These are phyloP conservation scores for Colaptes auratus DNA, from an alignment of 2,113 vertebrate genomes.

Conservation along the genomic window DNA sequence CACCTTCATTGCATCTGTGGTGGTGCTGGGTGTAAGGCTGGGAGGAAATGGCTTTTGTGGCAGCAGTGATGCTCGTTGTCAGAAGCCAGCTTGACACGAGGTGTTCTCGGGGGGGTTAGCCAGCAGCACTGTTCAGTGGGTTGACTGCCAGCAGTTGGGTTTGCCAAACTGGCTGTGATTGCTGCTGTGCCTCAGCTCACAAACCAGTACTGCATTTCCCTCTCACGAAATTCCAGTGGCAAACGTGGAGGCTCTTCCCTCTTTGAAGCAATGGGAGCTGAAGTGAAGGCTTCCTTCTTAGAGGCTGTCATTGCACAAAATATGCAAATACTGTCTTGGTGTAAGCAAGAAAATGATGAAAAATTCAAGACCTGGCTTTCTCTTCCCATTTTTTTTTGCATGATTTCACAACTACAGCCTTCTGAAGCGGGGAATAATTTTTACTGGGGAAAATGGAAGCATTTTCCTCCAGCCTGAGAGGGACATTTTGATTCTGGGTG, in stretches of 20 bases:
- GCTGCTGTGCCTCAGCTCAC: constrained; percentile 38
- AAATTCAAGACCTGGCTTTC: not conserved
- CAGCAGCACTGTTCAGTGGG: constrained; percentile 44
- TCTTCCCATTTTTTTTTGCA: not conserved
- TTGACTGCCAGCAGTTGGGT: constrained; percentile 56
- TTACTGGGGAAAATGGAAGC: not conserved
- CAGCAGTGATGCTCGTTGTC: not conserved
- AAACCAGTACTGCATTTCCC: not conserved
- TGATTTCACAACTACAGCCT: not conserved
- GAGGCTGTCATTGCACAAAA: not conserved
- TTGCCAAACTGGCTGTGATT: constrained; percentile 59
- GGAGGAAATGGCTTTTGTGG: not conserved
- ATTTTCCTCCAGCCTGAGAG: not conserved
- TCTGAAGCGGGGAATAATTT: not conserved
- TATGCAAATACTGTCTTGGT: not conserved
- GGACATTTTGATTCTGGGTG: not conserved
- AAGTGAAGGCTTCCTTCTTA: not conserved
- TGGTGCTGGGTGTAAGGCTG: not conserved
- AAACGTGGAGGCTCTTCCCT: not conserved
- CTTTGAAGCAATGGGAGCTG: not conserved
- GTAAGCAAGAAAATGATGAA: not conserved
- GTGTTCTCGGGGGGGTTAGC: constrained; percentile 65
- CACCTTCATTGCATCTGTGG: not conserved
- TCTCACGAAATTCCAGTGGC: not conserved
- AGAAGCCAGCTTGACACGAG: constrained; percentile 8